A percentile compares a stretch with the other conserved stretches of the same genome.
These are phyloP conservation scores for Germaria angustata DNA, from an alignment of 2,888 invertebrate genomes.

Conservation along the genomic window DNA sequence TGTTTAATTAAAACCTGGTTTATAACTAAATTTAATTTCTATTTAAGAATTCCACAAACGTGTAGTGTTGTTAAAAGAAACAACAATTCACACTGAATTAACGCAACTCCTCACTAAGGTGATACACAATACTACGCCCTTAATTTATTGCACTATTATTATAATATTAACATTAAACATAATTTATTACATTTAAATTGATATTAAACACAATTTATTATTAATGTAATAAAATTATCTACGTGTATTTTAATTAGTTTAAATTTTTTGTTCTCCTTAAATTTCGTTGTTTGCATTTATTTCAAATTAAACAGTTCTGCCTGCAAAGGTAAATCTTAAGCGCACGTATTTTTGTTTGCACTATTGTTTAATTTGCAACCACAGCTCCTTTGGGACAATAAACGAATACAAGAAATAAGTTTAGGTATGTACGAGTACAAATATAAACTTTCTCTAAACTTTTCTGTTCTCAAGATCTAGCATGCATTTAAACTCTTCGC, in stretches of 20 bases:
- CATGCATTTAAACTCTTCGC: conserved; percentile 31
- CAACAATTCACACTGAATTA: too few relatives aligned
- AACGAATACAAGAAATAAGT: conserved; percentile 7
- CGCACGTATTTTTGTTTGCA: too few relatives aligned
- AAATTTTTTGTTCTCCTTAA: not conserved
- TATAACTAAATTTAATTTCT: too few relatives aligned
- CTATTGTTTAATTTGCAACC: conserved; percentile 34
- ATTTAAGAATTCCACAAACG: too few relatives aligned
- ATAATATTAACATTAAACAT: too few relatives aligned
- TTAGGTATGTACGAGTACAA: not conserved
- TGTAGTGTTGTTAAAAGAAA: too few relatives aligned
- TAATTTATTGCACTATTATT: too few relatives aligned
- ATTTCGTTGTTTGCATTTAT: conserved; percentile 22
- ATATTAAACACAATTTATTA: not conserved
- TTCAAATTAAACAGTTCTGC: conserved; percentile 44
- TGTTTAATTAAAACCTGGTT: too few relatives aligned
- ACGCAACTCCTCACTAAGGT: too few relatives aligned
- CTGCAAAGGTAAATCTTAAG: conserved; percentile 32
- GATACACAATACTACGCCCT: too few relatives aligned
- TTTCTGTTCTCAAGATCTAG: conserved; percentile 36
- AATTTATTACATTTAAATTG: too few relatives aligned
- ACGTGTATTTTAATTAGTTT: not conserved
- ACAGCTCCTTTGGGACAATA: conserved; percentile 32
- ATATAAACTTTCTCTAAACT: conserved; percentile 44
- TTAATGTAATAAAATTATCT: not conserved